phyloP scores from a whole-genome alignment of 1,140 invertebrate species.

The Trichoplusia ni region DNA sequence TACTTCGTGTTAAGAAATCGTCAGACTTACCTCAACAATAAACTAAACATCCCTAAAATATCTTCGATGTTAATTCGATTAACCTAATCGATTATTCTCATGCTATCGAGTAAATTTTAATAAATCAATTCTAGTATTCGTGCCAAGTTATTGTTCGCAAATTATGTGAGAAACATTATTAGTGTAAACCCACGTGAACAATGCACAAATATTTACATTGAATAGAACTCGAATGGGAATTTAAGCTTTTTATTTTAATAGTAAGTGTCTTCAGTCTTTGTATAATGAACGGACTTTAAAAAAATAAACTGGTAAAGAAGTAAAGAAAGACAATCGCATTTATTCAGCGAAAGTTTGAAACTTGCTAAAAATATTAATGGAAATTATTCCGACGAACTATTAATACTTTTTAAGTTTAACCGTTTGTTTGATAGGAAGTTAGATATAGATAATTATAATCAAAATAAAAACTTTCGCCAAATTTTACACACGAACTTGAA shows the following conservation, averaged over 20 bases:
- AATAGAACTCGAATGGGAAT: not conserved
- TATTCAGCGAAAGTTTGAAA: no score
- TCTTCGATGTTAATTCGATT: not conserved
- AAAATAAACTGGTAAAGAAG: no score
- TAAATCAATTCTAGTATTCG: not conserved
- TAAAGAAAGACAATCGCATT: no score
- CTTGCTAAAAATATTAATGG: no score
- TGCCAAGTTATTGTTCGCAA: not conserved
- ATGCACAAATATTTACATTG: not conserved
- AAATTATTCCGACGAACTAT: no score
- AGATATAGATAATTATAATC: no score
- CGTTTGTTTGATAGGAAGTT: no score
- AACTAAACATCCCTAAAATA: constrained; percentile 5
- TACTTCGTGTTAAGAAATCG: constrained; percentile 1
- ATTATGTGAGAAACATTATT: not conserved
- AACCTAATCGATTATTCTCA: constrained; percentile 17
- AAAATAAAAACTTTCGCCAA: no score
- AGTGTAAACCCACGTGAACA: not conserved
- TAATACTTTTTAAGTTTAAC: no score
- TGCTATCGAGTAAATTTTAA: not conserved
- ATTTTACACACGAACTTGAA: no score
- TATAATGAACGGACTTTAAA: no score
- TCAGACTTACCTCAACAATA: not conserved
- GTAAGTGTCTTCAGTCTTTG: no score
- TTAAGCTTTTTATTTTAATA: not conserved